These are phyloP conservation scores for Conger conger DNA, from an alignment of 2,113 vertebrate genomes.

Conservation along the genomic window DNA sequence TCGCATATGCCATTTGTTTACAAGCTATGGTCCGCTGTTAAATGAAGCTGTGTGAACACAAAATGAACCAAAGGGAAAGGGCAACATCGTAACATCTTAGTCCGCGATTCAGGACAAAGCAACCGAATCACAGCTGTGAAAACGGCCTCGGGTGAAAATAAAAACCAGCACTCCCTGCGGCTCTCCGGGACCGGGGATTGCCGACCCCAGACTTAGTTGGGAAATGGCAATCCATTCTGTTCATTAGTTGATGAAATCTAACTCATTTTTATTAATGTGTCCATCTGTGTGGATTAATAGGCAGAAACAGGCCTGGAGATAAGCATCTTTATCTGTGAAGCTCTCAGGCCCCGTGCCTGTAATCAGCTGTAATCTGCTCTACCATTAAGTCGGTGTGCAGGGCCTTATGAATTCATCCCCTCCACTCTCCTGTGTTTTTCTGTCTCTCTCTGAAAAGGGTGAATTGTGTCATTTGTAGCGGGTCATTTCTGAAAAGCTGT, in stretches of 20 bases:
- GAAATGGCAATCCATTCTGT: background rate
- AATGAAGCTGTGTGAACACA: no score
- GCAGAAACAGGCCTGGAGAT: background rate
- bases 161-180: no score
- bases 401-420: background rate
- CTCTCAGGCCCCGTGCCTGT: background rate
- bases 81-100: no score
- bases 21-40: no score
- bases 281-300: slow-evolving; percentile 27
- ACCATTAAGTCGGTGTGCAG: slow-evolving; percentile 13
- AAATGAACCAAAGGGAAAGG: no score
- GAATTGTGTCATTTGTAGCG: background rate
- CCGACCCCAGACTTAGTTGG: background rate
- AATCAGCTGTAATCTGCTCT: slow-evolving; percentile 17
- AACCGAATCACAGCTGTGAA: no score
- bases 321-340: slow-evolving; percentile 16
- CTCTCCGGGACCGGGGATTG: no score
- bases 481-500: background rate
- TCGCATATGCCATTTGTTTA: no score
- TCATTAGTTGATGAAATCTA: slow-evolving; percentile 20
- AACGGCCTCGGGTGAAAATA: no score
- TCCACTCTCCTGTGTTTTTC: background rate
- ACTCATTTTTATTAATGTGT: slow-evolving; percentile 14
- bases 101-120: no score
- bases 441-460: background rate